Conservation (phyloP, 2,113 vertebrate genomes). For the Thinocorus orbignyianus region DNA sequence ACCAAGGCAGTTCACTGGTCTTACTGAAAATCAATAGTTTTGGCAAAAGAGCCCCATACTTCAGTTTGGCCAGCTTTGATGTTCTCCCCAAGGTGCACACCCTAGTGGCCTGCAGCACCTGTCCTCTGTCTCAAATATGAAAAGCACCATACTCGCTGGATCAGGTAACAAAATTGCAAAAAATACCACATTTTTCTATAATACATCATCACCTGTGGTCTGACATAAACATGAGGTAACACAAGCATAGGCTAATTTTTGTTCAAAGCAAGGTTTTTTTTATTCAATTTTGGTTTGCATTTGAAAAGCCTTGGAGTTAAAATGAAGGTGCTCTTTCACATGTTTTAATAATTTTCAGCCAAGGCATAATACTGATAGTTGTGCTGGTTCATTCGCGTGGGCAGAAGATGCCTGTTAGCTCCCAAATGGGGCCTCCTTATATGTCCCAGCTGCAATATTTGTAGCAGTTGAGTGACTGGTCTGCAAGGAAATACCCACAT, state of each 20-base stretch:
- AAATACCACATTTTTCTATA: fast-evolving
- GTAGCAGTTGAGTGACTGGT: not conserved
- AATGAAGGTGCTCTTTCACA: not conserved
- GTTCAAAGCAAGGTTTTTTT: not conserved
- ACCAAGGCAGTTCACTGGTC: not conserved
- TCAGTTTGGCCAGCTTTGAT: not conserved
- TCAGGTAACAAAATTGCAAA: not conserved
- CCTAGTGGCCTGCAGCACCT: not conserved
- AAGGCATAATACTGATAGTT: not conserved
- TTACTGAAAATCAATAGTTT: not conserved
- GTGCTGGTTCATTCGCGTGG: not conserved
- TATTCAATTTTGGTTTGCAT: not conserved
- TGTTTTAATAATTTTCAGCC: not conserved
- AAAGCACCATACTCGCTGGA: not conserved
- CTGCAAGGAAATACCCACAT: not conserved
- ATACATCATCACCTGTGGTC: not conserved
- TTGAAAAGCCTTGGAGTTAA: not conserved
- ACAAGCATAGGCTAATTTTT: not conserved
- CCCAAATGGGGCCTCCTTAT: not conserved
- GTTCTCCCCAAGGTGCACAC: not conserved
- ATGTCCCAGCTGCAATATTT: not conserved
- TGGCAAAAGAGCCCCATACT: not conserved
- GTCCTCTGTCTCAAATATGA: not conserved
- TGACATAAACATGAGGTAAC: not conserved
- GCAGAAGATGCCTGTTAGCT: not conserved